Conservation (phyloP, 2,797 vertebrate species). For the Pangasius djambal region DNA sequence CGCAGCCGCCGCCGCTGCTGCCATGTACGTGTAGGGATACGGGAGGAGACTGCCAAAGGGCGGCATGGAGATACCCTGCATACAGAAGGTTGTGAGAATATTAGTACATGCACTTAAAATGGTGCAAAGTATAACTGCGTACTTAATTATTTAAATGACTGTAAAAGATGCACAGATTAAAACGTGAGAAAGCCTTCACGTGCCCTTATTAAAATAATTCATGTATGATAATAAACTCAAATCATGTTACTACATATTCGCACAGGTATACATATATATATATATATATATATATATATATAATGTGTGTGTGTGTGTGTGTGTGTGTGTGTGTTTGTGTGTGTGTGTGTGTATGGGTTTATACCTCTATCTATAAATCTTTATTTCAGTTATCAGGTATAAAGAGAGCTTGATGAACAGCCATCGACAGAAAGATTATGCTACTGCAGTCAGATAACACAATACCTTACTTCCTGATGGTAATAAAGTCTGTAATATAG, state of each 20-base stretch:
- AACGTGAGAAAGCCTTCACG: not conserved
- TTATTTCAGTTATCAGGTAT: not conserved
- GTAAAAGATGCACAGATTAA: not conserved
- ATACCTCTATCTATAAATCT: not conserved
- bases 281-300: too few species aligned
- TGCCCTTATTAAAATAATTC: too few species aligned
- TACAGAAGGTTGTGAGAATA: not conserved
- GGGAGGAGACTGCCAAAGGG: slow-evolving; percentile 87
- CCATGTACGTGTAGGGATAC: slow-evolving; percentile 88
- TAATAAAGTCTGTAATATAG: not conserved
- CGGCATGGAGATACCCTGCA: slow-evolving; percentile 86
- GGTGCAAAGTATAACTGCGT: not conserved
- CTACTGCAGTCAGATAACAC: not conserved
- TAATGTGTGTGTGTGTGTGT: too few species aligned
- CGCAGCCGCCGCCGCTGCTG: slow-evolving; percentile 77
- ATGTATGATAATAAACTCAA: not conserved
- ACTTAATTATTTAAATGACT: not conserved
- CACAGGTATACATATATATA: not conserved
- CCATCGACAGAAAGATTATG: not conserved
- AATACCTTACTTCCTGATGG: not conserved
- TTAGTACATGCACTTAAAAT: not conserved
- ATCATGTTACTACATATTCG: not conserved
- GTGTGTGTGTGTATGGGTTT: not conserved
- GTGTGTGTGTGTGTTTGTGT: too few species aligned
- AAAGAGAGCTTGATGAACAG: not conserved